phyloP scores from a whole-genome alignment of 2,888 invertebrate genomes.

The Polydrusus tereticollis region DNA sequence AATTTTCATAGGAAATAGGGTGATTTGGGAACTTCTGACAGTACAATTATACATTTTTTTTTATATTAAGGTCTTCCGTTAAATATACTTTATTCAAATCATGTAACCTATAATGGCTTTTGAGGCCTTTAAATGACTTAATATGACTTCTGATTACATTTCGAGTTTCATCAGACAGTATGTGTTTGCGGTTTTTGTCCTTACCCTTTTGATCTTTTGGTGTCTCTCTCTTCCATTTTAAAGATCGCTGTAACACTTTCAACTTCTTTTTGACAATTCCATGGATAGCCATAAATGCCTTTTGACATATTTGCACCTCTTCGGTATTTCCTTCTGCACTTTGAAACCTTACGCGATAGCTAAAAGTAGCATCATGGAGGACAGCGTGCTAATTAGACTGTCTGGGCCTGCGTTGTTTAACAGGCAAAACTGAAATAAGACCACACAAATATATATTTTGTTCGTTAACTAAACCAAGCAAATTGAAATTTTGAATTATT shows the following conservation, averaged over 20 bases:
- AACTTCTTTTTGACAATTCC: constrained; percentile 47
- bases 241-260: constrained; percentile 31
- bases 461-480: constrained; percentile 5
- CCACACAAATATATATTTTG: constrained; percentile 30
- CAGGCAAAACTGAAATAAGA: constrained; percentile 37
- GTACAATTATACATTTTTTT: constrained; percentile 26
- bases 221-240: constrained; percentile 23
- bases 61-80: constrained; percentile 43
- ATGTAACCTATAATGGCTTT: constrained; percentile 46
- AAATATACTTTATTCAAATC: constrained; percentile 40
- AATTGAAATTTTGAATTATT: constrained; percentile 13
- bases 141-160: constrained; percentile 35
- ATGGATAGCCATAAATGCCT: constrained; percentile 44
- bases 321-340: constrained; percentile 23
- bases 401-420: no score
- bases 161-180: constrained; percentile 28
- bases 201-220: constrained; percentile 35
- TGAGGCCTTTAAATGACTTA: constrained; percentile 44
- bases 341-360: constrained; percentile 33
- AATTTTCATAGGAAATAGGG: constrained; percentile 19
- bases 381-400: no score
- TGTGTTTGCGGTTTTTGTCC: constrained; percentile 39
- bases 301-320: constrained; percentile 44
- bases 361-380: constrained; percentile 30
- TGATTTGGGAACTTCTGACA: constrained; percentile 5